A percentile compares a stretch with the other conserved stretches of the same genome.
Conservation (phyloP, 1,140 invertebrate genomes). For the Cataglyphis hispanica region DNA sequence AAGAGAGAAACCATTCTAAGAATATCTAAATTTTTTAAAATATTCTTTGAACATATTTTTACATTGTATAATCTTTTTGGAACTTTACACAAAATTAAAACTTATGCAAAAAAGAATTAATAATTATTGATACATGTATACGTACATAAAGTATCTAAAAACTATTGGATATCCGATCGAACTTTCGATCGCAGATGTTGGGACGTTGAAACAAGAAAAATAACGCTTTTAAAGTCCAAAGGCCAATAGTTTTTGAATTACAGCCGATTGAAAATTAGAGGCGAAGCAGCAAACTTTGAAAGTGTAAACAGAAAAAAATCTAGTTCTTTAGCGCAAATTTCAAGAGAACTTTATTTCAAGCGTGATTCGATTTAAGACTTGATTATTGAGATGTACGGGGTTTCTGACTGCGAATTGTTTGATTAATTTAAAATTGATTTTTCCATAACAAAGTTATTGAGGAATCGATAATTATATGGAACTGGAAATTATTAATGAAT, state of each 20-base stretch:
- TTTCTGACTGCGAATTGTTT: conserved; percentile 10
- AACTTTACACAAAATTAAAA: background rate
- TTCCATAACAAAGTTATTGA: background rate
- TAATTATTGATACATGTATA: background rate
- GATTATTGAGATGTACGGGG: conserved; percentile 41
- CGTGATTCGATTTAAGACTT: conserved; percentile 38
- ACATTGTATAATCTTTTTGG: background rate
- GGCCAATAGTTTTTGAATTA: conserved; percentile 53
- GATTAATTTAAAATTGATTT: conserved; percentile 24
- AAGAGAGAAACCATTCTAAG: no score
- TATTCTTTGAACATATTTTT: background rate
- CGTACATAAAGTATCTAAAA: background rate
- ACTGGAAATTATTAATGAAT: conserved; percentile 9
- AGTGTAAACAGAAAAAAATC: conserved; percentile 57
- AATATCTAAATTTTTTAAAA: background rate
- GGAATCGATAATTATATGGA: conserved; percentile 1
- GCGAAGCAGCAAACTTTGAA: conserved; percentile 23
- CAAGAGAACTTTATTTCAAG: conserved; percentile 54
- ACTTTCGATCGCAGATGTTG: conserved; percentile 1
- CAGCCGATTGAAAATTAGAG: conserved; percentile 54
- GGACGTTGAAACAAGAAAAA: conserved; percentile 42
- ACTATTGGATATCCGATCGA: background rate
- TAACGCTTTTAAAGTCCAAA: conserved; percentile 49
- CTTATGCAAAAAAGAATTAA: background rate
- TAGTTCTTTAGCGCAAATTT: conserved; percentile 45